These are phyloP conservation scores for Anguilla obscura DNA, from an alignment of 2,797 vertebrate genomes.

Conservation along the genomic window DNA sequence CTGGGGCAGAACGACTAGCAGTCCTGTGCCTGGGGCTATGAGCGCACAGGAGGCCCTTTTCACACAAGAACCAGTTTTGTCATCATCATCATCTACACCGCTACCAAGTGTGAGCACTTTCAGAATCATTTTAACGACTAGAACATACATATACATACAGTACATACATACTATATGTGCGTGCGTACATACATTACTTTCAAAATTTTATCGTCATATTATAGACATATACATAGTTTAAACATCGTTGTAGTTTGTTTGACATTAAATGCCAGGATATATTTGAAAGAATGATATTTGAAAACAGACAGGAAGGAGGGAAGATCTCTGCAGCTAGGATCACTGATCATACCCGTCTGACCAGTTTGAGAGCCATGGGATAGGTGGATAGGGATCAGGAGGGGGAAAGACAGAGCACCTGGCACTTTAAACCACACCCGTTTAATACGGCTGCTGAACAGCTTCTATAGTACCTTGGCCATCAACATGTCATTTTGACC, in stretches of 20 bases:
- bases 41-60: neutral
- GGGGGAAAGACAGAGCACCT: slow-evolving; percentile 35
- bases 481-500: slow-evolving; percentile 18
- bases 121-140: neutral
- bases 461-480: slow-evolving; percentile 12
- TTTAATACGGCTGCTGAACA: slow-evolving; percentile 40
- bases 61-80: neutral
- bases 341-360: slow-evolving; percentile 60
- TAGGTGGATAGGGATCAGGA: slow-evolving; percentile 52
- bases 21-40: neutral
- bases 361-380: slow-evolving; percentile 60
- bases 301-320: slow-evolving; percentile 23
- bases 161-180: neutral
- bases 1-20: neutral
- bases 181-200: neutral
- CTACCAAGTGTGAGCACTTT: neutral
- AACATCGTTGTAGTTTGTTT: neutral
- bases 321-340: slow-evolving; percentile 40
- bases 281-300: neutral
- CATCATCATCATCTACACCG: neutral
- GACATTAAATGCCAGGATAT: neutral
- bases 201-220: neutral
- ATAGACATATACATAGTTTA: neutral
- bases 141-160: neutral
- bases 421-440: slow-evolving; percentile 34